phyloP scores from a whole-genome alignment of 2,888 invertebrate genomes.

The Heliconius ethilla region DNA sequence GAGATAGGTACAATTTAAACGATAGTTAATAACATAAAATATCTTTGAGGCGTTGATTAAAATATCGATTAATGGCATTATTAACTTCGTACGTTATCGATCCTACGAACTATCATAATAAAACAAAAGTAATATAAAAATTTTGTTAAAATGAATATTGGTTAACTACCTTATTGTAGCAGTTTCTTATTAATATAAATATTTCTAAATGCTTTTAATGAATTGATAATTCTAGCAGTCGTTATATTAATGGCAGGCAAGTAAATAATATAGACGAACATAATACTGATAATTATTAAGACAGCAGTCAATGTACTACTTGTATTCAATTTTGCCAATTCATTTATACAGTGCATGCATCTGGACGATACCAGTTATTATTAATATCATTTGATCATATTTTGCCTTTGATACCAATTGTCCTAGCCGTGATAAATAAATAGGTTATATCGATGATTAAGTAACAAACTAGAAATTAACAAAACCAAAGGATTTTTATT shows the following conservation, averaged over 20 bases:
- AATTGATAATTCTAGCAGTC: too few relatives aligned
- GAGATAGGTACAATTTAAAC: too few relatives aligned
- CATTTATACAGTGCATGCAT: background rate
- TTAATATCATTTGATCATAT: background rate
- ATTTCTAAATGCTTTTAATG: background rate
- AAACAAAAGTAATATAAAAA: background rate
- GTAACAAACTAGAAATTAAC: background rate
- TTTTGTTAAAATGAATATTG: background rate
- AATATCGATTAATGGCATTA: background rate
- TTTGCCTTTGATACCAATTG: slow-evolving; percentile 11
- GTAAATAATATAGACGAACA: background rate
- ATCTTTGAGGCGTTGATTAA: background rate
- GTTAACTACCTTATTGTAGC: background rate
- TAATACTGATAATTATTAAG: background rate
- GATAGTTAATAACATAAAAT: background rate
- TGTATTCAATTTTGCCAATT: background rate
- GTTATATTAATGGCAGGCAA: too few relatives aligned
- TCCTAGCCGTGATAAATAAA: background rate
- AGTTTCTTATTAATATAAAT: background rate
- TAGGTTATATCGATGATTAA: background rate
- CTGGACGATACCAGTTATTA: background rate
- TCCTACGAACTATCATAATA: background rate
- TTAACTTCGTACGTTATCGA: background rate
- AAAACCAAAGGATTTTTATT: too few relatives aligned
- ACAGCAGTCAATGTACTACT: background rate